phyloP scores from a whole-genome alignment of 1,140 invertebrate genomes.

The Odontomachus brunneus region DNA sequence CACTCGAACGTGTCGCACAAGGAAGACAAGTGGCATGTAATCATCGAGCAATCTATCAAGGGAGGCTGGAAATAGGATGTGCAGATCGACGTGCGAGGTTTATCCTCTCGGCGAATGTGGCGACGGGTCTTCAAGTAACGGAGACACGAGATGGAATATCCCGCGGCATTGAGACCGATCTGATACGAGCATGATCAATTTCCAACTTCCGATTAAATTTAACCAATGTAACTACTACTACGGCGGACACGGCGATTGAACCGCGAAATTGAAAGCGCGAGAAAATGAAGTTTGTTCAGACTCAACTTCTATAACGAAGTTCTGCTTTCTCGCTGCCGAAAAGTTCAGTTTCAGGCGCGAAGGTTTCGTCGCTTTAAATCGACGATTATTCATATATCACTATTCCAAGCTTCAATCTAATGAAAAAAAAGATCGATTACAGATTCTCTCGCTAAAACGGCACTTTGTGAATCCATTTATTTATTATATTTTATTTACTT shows the following conservation, averaged over 20 bases:
- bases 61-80: constrained; percentile 55
- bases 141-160: constrained; percentile 84
- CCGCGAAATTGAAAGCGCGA: too few species aligned
- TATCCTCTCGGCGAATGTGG: constrained; percentile 79
- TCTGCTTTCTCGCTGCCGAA: background rate
- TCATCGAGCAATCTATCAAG: constrained; percentile 59
- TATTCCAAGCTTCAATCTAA: background rate
- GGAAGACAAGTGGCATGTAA: constrained; percentile 64
- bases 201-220: background rate
- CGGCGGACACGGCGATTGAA: too few species aligned
- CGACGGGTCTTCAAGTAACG: constrained; percentile 83
- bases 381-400: background rate
- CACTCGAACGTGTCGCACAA: constrained; percentile 70
- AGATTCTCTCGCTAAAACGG: too few species aligned
- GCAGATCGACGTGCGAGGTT: constrained; percentile 28
- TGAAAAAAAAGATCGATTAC: too few species aligned
- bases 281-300: background rate
- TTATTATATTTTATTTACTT: too few species aligned
- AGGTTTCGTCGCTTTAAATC: background rate
- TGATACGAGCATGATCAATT: constrained; percentile 44
- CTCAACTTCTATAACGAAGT: background rate
- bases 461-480: too few species aligned
- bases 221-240: background rate
- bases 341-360: background rate
- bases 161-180: constrained; percentile 52